Evolutionary conservation across 53 echinoderm and acorn worm species (phyloP).

Genomic region (Temnopleurus reevesii): DNA sequence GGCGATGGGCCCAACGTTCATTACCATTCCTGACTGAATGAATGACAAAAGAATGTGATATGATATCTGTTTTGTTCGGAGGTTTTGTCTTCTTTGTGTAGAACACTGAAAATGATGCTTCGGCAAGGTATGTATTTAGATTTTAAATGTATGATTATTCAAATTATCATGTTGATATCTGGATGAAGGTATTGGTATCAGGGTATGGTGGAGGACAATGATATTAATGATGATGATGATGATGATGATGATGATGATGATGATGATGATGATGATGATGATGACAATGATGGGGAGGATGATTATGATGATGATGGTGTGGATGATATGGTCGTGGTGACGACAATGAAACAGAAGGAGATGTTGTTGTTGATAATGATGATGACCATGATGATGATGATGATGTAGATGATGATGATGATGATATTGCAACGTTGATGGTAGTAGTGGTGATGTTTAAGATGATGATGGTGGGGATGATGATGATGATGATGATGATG

Average conservation of each 20-base stretch:
- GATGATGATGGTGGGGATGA: background rate
- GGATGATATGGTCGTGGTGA: conserved; percentile 14
- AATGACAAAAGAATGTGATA: too few species aligned
- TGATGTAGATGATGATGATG: too few species aligned
- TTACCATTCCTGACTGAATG: too few species aligned
- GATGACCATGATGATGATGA: too few species aligned
- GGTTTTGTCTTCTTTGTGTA: too few species aligned
- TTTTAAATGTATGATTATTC: too few species aligned
- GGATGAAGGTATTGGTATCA: too few species aligned
- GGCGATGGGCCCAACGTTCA: too few species aligned
- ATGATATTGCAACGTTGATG: background rate
- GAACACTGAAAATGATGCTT: too few species aligned
- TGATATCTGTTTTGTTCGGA: too few species aligned
- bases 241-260: conserved; percentile 53
- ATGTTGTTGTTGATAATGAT: background rate
- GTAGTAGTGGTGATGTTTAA: background rate
- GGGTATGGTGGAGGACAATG: background rate
- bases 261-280: conserved; percentile 50
- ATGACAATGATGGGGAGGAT: background rate
- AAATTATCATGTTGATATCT: too few species aligned
- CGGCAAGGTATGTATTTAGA: too few species aligned
- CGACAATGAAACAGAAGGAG: background rate
- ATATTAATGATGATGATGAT: background rate
- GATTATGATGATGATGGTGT: background rate
- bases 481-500: background rate